A percentile compares a stretch with the other conserved stretches of the same genome.
Evolutionary conservation across 1,140 invertebrate genomes (phyloP).

Genomic region (Lordiphosa stackelbergi): DNA sequence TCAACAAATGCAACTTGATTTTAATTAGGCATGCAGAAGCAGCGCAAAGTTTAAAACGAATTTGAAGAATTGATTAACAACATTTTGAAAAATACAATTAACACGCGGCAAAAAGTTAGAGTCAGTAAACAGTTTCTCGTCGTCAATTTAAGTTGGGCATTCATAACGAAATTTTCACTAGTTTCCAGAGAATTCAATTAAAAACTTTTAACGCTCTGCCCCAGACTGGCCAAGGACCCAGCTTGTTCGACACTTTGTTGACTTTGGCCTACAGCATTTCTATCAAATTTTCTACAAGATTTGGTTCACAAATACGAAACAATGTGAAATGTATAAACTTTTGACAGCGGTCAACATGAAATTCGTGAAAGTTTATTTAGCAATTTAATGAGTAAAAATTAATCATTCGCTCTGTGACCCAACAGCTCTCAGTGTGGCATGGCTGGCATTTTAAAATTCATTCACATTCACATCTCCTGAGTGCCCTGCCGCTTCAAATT

Average conservation of each 20-base stretch:
- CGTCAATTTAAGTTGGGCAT: constrained; percentile 55
- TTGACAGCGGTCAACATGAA: constrained; percentile 55
- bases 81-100: constrained; percentile 46
- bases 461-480: constrained; percentile 26
- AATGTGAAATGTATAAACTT: constrained; percentile 45
- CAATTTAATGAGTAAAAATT: constrained; percentile 58
- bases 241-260: constrained; percentile 41
- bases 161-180: constrained; percentile 56
- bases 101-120: constrained; percentile 13
- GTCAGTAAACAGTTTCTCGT: constrained; percentile 38
- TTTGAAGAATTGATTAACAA: constrained; percentile 35
- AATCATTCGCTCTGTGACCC: constrained; percentile 41
- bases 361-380: constrained; percentile 45
- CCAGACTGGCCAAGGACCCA: constrained; percentile 14
- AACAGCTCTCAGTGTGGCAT: constrained; percentile 35
- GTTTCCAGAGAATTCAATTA: constrained; percentile 68
- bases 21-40: constrained; percentile 31
- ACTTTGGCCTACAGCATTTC: constrained; percentile 18
- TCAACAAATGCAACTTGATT: constrained; percentile 38
- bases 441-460: constrained; percentile 47
- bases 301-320: constrained; percentile 11
- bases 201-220: constrained; percentile 49
- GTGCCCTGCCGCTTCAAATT: constrained; percentile 36
- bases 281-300: constrained; percentile 20
- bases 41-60: constrained; percentile 21